Evolutionary conservation across 2,113 vertebrate genomes (phyloP), one percentile per base, ranked within the genome.

Genomic region (Sander vitreus): DNA sequence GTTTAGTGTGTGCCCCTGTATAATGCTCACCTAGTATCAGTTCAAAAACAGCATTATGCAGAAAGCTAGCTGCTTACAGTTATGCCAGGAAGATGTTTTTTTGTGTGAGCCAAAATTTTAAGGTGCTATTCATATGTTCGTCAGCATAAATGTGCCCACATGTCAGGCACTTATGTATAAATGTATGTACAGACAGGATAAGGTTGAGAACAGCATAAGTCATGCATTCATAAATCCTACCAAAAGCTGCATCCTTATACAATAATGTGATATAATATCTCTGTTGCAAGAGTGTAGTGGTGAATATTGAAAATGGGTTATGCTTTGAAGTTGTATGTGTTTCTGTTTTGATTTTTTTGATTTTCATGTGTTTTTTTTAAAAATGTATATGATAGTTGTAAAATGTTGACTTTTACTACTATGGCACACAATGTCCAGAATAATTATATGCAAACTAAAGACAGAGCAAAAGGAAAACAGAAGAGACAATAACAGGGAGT

Each of bases 161-260:
- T 78, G 64, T 82, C 86, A 69, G 55, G 78, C 25, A 66, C 71
- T 48, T 73, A 78, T 66, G 60, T 68, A 62, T 62, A 75, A 78
- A 77, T 76, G 79, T 66, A 88, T 80, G 63, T 36, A 53, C 50
- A 65, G 76, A 27, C 76, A 5, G 21, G 58, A 67, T 78, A 53
- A 43, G 33, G 62, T 57, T 18, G 23, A 45, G 53, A 59, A 62
- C 21, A 48, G 57, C 59, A 60, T 82, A 80, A 81, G 77, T 72
- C 39, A 69, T 60, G 74, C 59, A 65, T 68, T 67, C 36, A 39
- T 78, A 81, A 74, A 75, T 80, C 65, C 55, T 23, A 43, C 45
- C 51, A 54, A 65, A 30, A 64, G 82, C 67, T 78, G 43, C 67
- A 27, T 60, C 51, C 25, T 73, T 50, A 53, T 39, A 50, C 30